Conservation (phyloP, 2,113 vertebrate species). For the Lophochroa leadbeateri region DNA sequence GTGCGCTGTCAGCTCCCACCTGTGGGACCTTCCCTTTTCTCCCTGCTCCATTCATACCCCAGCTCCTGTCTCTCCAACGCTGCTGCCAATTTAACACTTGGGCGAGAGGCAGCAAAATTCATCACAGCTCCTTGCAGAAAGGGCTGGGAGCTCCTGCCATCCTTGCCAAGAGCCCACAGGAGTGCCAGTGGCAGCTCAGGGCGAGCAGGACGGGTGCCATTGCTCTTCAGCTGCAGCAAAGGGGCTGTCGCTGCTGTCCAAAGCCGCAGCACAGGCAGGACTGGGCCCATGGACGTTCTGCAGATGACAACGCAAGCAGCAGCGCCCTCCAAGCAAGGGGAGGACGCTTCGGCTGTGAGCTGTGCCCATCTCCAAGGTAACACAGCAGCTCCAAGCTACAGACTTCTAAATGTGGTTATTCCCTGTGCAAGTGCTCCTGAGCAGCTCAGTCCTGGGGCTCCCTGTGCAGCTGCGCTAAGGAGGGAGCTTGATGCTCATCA, state of each 20-base stretch:
- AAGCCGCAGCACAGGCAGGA: neutral
- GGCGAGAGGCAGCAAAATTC: neutral
- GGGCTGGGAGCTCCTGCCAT: neutral
- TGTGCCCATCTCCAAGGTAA: slow-evolving; percentile 61
- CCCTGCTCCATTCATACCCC: neutral
- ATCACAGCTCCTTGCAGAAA: neutral
- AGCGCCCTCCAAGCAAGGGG: neutral
- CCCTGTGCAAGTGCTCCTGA: neutral
- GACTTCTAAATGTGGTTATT: slow-evolving; percentile 18
- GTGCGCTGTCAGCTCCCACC: neutral
- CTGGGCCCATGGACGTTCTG: fast-evolving
- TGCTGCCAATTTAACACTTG: fast-evolving
- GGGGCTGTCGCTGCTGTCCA: fast-evolving
- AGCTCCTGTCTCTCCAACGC: neutral
- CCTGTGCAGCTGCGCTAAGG: fast-evolving
- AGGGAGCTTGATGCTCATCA: fast-evolving
- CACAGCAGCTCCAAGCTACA: slow-evolving; percentile 12
- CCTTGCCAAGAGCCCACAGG: neutral
- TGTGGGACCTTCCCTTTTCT: neutral
- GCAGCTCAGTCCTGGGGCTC: fast-evolving
- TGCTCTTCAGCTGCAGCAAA: neutral
- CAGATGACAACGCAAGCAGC: neutral
- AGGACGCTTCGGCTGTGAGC: neutral
- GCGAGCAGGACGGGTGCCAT: fast-evolving
- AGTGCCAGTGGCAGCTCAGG: neutral